Conservation (phyloP, 1,140 invertebrate species). For the Drosophila sturtevanti region DNA sequence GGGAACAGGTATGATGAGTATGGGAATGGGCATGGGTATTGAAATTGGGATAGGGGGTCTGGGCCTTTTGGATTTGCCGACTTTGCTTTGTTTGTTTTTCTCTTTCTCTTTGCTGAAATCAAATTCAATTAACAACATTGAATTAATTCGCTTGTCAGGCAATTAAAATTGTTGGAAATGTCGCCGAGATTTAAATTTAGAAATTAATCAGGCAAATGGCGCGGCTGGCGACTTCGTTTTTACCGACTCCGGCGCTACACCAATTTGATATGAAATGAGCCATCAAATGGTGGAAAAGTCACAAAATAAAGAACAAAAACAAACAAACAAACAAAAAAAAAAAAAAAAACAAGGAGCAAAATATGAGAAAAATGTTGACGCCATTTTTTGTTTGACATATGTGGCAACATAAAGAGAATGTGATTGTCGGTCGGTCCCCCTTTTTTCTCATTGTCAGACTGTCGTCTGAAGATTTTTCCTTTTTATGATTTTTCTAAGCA, state of each 20-base stretch:
- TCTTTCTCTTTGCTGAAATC: conserved; percentile 53
- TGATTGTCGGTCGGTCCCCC: conserved; percentile 27
- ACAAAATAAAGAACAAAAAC: neutral
- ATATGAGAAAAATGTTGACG: conserved; percentile 45
- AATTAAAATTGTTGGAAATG: conserved; percentile 81
- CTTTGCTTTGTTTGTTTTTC: conserved; percentile 32
- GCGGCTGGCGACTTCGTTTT: conserved; percentile 17
- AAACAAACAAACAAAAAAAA: neutral
- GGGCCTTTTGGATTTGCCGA: conserved; percentile 48
- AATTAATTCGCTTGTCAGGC: conserved; percentile 82
- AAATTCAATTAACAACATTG: conserved; percentile 82
- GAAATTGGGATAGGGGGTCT: conserved; percentile 7
- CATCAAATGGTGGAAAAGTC: conserved; percentile 52
- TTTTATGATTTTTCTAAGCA: conserved; percentile 62
- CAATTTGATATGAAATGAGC: conserved; percentile 68
- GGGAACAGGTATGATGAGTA: neutral
- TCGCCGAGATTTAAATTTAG: conserved; percentile 74
- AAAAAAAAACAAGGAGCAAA: neutral
- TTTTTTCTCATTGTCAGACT: conserved; percentile 19
- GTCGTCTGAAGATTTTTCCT: conserved; percentile 4
- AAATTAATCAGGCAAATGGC: conserved; percentile 73
- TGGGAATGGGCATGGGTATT: conserved; percentile 26
- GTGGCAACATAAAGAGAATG: conserved; percentile 56
- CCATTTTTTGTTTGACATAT: conserved; percentile 63
- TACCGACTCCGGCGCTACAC: conserved; percentile 24